Evolutionary conservation across 2,888 invertebrate species (phyloP).

Genomic region (Panorpa germanica): DNA sequence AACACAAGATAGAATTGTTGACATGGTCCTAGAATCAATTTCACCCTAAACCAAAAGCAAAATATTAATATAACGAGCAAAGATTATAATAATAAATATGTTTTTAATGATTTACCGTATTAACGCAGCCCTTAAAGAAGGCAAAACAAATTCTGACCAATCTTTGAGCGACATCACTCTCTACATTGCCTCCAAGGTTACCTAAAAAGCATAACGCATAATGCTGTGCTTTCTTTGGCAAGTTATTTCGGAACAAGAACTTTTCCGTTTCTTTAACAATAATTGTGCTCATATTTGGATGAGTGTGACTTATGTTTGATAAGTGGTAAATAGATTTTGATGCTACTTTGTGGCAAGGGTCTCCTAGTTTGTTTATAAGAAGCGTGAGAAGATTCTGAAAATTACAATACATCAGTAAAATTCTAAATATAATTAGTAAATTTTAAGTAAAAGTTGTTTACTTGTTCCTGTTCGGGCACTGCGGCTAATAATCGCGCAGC

Average conservation of each 20-base stretch:
- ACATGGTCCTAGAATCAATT: conserved; percentile 68
- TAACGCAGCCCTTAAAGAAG: conserved; percentile 84
- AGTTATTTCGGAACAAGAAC: conserved; percentile 73
- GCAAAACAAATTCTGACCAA: conserved; percentile 85
- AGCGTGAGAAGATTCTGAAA: conserved; percentile 49
- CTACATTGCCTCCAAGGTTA: conserved; percentile 58
- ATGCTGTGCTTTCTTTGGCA: conserved; percentile 72
- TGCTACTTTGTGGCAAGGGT: conserved; percentile 78
- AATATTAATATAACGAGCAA: conserved; percentile 7
- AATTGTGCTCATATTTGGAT: conserved; percentile 82
- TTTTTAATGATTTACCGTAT: conserved; percentile 33
- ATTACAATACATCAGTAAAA: conserved; percentile 8
- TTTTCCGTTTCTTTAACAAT: conserved; percentile 80
- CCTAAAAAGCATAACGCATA: conserved; percentile 85
- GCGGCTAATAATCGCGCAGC: conserved; percentile 19
- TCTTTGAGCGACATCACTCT: conserved; percentile 56
- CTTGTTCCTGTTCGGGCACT: conserved; percentile 24
- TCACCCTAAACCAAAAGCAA: conserved; percentile 33
- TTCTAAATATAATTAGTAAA: conserved; percentile 3
- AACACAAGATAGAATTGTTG: conserved; percentile 62
- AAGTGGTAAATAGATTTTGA: conserved; percentile 76
- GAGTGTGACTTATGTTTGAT: conserved; percentile 59
- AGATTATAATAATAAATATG: conserved; percentile 1
- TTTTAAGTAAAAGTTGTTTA: conserved; percentile 12
- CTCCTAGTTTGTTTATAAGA: conserved; percentile 89